phyloP scores from a whole-genome alignment of 1,140 invertebrate species.

The Zophobas morio region DNA sequence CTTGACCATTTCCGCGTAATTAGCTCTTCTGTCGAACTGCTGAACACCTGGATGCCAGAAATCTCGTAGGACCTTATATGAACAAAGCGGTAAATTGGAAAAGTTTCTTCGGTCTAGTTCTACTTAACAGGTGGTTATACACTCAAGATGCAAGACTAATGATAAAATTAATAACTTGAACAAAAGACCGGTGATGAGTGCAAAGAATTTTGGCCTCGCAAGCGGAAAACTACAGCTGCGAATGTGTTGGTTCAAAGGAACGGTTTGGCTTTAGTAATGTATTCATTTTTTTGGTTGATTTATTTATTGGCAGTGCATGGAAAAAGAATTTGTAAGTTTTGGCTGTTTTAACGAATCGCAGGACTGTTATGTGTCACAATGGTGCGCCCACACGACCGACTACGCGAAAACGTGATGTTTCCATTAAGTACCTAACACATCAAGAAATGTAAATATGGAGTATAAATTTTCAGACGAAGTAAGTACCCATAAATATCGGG shows the following conservation, averaged over 20 bases:
- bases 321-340: too few relatives aligned
- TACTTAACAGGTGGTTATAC: constrained; percentile 6
- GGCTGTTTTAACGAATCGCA: background rate
- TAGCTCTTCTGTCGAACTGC: background rate
- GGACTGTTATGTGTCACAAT: background rate
- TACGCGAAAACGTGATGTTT: constrained; percentile 24
- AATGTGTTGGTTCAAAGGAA: background rate
- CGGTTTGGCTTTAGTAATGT: background rate
- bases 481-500: constrained; percentile 43
- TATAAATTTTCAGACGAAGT: constrained; percentile 36
- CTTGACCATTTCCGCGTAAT: constrained; percentile 2
- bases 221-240: background rate
- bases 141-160: background rate
- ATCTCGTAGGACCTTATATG: background rate
- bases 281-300: background rate
- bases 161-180: background rate
- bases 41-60: background rate
- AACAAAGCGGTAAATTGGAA: constrained; percentile 7
- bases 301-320: background rate
- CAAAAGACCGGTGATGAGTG: constrained; percentile 1
- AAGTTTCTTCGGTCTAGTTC: background rate
- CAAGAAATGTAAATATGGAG: constrained; percentile 44
- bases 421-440: constrained; percentile 28
- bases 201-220: background rate
- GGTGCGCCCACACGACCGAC: constrained; percentile 20